A percentile compares a stretch with the other conserved stretches of the same genome.
Evolutionary conservation across 2,797 vertebrate genomes (phyloP).

Genomic region (Urocyon cinereoargenteus): DNA sequence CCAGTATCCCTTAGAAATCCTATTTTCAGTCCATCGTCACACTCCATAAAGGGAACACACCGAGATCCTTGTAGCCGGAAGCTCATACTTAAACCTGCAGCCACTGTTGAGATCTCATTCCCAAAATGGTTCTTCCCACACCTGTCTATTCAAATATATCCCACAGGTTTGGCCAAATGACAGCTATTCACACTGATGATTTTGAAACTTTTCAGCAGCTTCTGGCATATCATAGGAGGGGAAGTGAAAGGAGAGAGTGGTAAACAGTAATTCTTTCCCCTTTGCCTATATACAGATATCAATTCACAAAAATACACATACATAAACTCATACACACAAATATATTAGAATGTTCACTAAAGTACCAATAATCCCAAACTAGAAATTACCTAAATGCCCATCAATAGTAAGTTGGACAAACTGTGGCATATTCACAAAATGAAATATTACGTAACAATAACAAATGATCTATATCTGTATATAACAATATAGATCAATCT

Average conservation of each 20-base stretch:
- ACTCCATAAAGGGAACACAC: background rate
- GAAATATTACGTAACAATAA: conserved; percentile 15
- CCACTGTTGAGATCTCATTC: background rate
- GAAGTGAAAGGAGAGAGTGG: background rate
- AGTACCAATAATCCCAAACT: background rate
- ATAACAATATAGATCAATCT: background rate
- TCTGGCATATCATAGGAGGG: background rate
- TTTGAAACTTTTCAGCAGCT: background rate
- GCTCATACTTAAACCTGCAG: background rate
- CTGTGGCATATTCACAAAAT: background rate
- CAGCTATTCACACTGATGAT: background rate
- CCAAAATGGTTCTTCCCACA: background rate
- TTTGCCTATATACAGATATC: background rate
- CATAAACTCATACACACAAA: background rate
- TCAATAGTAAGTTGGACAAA: background rate
- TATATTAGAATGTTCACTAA: background rate
- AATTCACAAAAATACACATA: background rate
- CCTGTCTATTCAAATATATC: background rate
- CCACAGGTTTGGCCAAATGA: background rate
- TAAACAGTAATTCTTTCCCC: background rate
- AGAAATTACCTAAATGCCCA: background rate
- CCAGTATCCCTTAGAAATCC: background rate
- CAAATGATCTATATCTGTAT: background rate
- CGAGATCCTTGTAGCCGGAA: background rate
- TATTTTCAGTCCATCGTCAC: background rate